Evolutionary conservation across 2,113 vertebrate genomes (phyloP).

Genomic region (Cyanoramphus novaezelandiae): DNA sequence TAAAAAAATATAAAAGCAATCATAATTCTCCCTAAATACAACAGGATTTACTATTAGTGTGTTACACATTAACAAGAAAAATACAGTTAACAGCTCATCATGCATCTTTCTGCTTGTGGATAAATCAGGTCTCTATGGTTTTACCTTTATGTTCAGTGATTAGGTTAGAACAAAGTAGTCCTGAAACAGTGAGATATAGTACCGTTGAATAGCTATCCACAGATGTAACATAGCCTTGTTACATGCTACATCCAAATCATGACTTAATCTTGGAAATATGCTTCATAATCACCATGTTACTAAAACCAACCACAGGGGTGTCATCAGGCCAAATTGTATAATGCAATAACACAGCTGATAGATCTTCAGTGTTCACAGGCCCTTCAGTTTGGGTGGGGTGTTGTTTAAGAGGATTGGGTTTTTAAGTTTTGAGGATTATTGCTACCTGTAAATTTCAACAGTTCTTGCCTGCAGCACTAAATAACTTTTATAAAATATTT

Average conservation of each 20-base stretch:
- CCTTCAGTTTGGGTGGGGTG: neutral
- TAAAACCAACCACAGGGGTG: neutral
- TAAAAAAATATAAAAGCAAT: neutral
- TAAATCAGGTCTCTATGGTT: neutral
- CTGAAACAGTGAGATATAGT: neutral
- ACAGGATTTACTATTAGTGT: neutral
- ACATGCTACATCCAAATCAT: neutral
- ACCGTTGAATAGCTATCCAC: neutral
- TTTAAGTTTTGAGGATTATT: neutral
- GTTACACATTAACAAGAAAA: neutral
- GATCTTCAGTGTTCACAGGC: neutral
- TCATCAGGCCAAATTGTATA: neutral
- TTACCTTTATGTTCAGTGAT: neutral
- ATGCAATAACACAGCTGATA: neutral
- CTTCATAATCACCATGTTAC: neutral
- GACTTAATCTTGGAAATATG: neutral
- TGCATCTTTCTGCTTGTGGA: neutral
- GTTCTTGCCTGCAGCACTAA: neutral
- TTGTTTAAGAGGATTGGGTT: neutral
- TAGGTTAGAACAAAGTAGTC: neutral
- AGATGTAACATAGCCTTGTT: accelerated
- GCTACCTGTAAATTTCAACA: neutral
- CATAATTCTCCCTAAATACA: neutral
- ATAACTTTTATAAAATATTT: neutral
- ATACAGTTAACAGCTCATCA: neutral